Percentiles rank a stretch among this genome's conserved stretches.
phyloP scores from a whole-genome alignment of 2,797 vertebrate genomes.

The Sebastes trivittatus region DNA sequence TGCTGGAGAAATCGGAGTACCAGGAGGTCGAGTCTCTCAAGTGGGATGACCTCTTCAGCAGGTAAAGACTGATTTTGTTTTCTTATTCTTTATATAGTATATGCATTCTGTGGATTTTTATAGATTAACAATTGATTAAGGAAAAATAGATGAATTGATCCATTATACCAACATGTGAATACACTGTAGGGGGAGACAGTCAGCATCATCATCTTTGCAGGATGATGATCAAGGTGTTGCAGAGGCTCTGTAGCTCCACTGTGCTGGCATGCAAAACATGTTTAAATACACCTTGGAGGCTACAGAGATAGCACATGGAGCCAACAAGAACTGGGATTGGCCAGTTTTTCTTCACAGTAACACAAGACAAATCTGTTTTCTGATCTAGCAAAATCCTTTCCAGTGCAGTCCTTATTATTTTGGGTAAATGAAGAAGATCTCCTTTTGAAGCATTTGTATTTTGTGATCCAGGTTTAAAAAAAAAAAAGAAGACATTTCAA shows the following conservation, averaged over 20 bases:
- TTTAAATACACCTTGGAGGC: neutral
- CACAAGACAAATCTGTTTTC: neutral
- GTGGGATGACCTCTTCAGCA: slow-evolving; percentile 94
- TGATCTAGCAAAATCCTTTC: neutral
- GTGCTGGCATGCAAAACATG: neutral
- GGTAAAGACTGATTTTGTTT: slow-evolving; percentile 74
- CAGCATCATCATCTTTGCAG: neutral
- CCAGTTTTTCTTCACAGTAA: neutral
- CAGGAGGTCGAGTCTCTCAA: slow-evolving; percentile 86
- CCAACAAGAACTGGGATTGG: neutral
- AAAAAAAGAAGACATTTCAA: neutral
- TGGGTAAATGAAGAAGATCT: neutral
- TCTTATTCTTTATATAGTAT: neutral
- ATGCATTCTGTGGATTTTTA: neutral
- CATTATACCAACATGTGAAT: neutral
- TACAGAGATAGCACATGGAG: neutral
- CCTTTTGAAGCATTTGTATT: neutral
- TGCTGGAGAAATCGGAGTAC: slow-evolving; percentile 92
- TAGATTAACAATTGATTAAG: neutral
- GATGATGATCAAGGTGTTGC: neutral
- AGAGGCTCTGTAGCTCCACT: neutral
- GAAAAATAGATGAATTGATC: neutral
- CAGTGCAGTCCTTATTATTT: neutral
- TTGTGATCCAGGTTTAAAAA: neutral
- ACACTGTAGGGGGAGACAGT: neutral